These are phyloP conservation scores for Porphyrio hochstetteri DNA, from an alignment of 2,113 vertebrate genomes.

Conservation along the genomic window DNA sequence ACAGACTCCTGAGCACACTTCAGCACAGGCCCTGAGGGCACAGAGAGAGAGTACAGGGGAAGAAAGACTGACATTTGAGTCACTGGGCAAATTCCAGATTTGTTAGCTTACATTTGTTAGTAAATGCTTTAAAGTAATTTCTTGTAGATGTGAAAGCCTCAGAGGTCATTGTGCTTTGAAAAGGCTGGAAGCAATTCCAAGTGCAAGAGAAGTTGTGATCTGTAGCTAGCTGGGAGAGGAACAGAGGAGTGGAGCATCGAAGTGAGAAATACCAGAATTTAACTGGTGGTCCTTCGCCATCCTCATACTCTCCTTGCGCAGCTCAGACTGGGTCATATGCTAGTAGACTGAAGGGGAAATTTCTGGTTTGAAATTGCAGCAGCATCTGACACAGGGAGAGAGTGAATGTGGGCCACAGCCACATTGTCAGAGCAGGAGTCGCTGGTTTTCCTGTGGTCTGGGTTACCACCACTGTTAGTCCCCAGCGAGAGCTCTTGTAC, in stretches of 20 bases:
- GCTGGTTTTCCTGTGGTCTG: neutral
- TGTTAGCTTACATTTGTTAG: neutral
- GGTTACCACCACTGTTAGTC: neutral
- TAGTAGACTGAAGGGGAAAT: neutral
- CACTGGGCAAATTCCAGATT: neutral
- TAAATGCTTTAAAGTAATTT: neutral
- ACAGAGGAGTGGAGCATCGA: neutral
- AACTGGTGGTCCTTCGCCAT: neutral
- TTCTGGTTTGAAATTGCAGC: neutral
- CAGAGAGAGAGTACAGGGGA: neutral
- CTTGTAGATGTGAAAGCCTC: neutral
- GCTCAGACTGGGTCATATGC: neutral
- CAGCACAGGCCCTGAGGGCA: neutral
- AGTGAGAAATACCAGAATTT: neutral
- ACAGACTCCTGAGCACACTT: neutral
- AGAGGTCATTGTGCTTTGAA: neutral
- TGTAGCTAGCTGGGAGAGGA: neutral
- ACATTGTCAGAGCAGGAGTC: neutral
- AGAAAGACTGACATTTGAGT: neutral
- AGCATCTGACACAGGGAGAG: neutral
- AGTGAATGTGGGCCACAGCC: neutral
- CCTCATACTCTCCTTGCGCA: neutral
- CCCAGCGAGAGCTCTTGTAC: neutral
- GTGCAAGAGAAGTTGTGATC: neutral
- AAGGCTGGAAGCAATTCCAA: neutral